These are phyloP conservation scores for Crepidodera aurea DNA, from an alignment of 2,888 invertebrate species.

Conservation along the genomic window DNA sequence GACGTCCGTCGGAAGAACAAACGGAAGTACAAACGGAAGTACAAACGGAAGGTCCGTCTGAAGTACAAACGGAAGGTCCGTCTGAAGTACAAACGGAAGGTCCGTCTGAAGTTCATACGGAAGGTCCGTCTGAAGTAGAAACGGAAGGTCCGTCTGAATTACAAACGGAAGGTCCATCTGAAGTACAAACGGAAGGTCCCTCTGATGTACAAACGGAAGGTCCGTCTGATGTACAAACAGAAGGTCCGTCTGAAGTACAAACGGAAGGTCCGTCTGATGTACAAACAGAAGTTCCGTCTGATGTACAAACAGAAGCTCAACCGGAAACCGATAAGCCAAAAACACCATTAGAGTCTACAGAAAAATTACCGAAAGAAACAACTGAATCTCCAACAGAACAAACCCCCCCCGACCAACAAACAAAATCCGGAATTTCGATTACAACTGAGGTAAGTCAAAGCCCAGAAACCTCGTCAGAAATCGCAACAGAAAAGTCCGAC, in stretches of 20 bases:
- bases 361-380: neutral
- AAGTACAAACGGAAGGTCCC: neutral
- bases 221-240: no score
- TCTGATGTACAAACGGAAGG: constrained; percentile 31
- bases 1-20: neutral
- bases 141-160: no score
- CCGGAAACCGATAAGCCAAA: neutral
- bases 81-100: constrained; percentile 31
- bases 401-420: neutral
- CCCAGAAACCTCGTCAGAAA: neutral
- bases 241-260: no score
- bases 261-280: no score
- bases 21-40: no score
- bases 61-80: no score
- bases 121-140: no score
- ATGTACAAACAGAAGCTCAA: neutral
- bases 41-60: no score
- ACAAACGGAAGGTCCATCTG: constrained; percentile 8
- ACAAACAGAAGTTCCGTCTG: constrained; percentile 9
- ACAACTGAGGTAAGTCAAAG: neutral
- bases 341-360: neutral
- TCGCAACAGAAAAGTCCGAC: neutral
- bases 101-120: no score
- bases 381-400: neutral
- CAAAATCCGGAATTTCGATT: neutral